phyloP scores from a whole-genome alignment of 2,797 vertebrate genomes.

The Sebastes oblongus region DNA sequence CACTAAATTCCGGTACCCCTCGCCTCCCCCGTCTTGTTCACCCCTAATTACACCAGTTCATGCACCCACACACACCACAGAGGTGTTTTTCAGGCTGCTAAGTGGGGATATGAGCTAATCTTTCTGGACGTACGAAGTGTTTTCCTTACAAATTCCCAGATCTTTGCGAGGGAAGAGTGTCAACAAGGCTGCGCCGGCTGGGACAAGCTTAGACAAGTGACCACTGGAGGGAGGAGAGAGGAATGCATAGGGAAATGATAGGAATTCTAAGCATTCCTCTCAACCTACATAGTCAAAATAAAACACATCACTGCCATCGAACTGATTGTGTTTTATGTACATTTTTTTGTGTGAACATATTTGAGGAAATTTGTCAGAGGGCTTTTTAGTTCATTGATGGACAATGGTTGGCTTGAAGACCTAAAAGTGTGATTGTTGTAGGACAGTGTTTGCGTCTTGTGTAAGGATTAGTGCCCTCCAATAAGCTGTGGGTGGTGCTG shows the following conservation, averaged over 20 bases:
- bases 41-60: constrained; percentile 27
- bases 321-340: neutral
- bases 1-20: neutral
- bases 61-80: constrained; percentile 8
- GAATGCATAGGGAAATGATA: constrained; percentile 72
- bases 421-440: neutral
- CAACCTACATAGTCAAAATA: constrained; percentile 56
- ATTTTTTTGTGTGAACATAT: neutral
- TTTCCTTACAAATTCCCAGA: constrained; percentile 72
- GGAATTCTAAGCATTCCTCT: constrained; percentile 76
- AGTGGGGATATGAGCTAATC: constrained; percentile 70
- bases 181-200: constrained; percentile 65
- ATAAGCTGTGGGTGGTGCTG: neutral
- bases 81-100: constrained; percentile 49
- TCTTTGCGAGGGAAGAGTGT: constrained; percentile 58
- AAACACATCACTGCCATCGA: constrained; percentile 3
- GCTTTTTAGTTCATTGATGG: neutral
- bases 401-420: neutral
- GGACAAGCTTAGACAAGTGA: constrained; percentile 81
- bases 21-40: neutral
- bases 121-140: constrained; percentile 52
- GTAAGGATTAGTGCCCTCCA: constrained; percentile 12
- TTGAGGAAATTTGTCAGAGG: neutral
- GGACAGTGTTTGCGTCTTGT: neutral
- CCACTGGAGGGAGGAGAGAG: constrained; percentile 60